Base-by-base conservation (phyloP, 2,113 vertebrate species). In the Tiliqua scincoides region DNA sequence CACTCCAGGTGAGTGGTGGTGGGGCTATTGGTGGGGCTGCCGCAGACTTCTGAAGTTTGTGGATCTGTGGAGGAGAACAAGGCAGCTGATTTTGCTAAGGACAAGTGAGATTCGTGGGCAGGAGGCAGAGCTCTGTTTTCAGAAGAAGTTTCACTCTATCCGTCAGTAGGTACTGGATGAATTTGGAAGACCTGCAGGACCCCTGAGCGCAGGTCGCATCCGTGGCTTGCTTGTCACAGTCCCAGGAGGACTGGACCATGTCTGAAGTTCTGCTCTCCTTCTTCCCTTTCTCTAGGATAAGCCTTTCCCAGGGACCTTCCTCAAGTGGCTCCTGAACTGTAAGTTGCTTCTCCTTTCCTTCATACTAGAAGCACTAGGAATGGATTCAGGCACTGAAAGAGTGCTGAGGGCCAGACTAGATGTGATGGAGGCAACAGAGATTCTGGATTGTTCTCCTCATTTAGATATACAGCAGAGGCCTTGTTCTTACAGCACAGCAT, bases 291-390 rank as follows among this genome's bases (percentile, higher is more conserved):
- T 72, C 9, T 87, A 95, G 95, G 68, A 92, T 0, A 90, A 89
- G 35, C 81, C 84, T 0, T 95, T 96, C 70, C 94, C 79, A 0
- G 86, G 81, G 1, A 32, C 54, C 65, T 94, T 95, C 79, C 85
- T 94, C 2, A 63, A 92, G 8, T 94, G 94, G 93, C 89, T 96
- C 62, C 61, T 94, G 1, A 87, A 81, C 59, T 71, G 83, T 92
- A 65, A 0, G 0, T 52, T 52, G 4, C 43, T 10, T 23, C 54
- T 59, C 30, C 54, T 12, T 23, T 2, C 27, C 9, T n/a, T 21
- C 18, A n/a, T 54, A 25, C 20, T 32, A 15, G 25, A 11, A 32
- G 6, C 67, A 62, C 20, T 6, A 37, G 11, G 7, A 23, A 7
- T 59, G 54, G n/a, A 1, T 32, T 59, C 20, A 61, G 57, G 30